Evolutionary conservation across 2,888 invertebrate genomes (phyloP).

Genomic region (Cataglyphis altisquamis): DNA sequence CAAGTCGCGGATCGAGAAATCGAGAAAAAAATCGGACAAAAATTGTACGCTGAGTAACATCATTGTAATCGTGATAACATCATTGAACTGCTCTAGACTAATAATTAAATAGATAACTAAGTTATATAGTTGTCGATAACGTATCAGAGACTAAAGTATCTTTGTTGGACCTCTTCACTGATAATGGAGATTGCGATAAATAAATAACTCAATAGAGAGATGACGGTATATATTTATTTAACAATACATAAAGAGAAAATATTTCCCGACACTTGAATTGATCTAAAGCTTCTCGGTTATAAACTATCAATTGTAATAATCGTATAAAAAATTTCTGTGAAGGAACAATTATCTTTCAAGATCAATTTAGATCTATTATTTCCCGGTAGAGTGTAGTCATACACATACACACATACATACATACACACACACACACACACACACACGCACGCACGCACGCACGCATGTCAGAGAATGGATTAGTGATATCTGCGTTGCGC

Average conservation of each 20-base stretch:
- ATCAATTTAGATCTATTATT: conserved; percentile 46
- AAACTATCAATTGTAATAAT: not conserved
- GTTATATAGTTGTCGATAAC: conserved; percentile 16
- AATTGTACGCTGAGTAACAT: not conserved
- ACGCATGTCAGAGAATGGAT: conserved; percentile 58
- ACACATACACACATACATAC: no score
- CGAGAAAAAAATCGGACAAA: not conserved
- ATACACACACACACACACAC: no score
- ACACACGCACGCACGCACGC: fast-evolving
- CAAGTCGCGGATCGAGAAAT: not conserved
- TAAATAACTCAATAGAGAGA: not conserved
- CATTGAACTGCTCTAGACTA: not conserved
- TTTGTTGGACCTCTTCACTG: not conserved
- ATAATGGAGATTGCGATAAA: conserved; percentile 14
- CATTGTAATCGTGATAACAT: not conserved
- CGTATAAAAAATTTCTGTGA: not conserved
- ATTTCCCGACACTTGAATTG: not conserved
- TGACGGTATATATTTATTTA: not conserved
- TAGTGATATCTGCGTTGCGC: conserved; percentile 70
- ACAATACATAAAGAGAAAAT: not conserved
- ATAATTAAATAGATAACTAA: conserved; percentile 19
- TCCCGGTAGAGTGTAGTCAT: conserved; percentile 52
- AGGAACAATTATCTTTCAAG: conserved; percentile 56
- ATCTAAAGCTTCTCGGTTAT: not conserved
- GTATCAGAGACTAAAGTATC: not conserved